Percentiles rank a stretch among this genome's conserved stretches.
phyloP scores from a whole-genome alignment of 2,113 vertebrate species.

The Apodemus speciosus region DNA sequence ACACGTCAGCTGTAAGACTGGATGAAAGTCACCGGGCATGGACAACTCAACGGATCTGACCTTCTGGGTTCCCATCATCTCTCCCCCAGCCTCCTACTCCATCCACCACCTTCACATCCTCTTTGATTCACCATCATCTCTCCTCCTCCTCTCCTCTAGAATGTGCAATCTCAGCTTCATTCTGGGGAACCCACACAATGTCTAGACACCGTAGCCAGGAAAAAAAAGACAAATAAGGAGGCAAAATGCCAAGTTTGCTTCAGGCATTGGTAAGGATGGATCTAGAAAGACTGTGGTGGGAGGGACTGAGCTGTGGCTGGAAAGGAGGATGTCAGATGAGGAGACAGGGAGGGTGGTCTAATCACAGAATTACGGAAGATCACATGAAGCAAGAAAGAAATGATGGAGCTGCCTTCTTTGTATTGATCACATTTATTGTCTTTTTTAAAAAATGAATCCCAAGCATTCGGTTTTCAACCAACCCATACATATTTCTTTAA shows the following conservation, averaged over 20 bases:
- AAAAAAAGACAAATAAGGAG: neutral
- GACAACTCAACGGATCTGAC: neutral
- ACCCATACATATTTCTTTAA: neutral
- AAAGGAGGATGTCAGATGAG: neutral
- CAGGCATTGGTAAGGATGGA: neutral
- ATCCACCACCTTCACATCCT: neutral
- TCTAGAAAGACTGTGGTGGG: neutral
- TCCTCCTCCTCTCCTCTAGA: neutral
- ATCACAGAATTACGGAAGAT: fast-evolving
- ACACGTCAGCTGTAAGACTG: neutral
- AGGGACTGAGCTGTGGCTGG: neutral
- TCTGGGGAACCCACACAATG: neutral
- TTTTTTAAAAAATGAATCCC: neutral
- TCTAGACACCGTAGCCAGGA: neutral
- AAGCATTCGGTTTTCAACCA: neutral
- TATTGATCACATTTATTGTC: neutral
- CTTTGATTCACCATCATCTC: neutral
- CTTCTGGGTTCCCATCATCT: neutral
- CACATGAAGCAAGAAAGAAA: fast-evolving
- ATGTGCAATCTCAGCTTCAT: neutral
- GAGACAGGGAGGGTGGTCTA: neutral
- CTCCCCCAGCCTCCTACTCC: neutral
- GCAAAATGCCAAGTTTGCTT: neutral
- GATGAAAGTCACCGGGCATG: neutral
- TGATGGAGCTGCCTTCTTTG: neutral